A percentile compares a stretch with the other conserved stretches of the same genome.
phyloP scores from a whole-genome alignment of 1,140 invertebrate species.

The Phthorimaea operculella region DNA sequence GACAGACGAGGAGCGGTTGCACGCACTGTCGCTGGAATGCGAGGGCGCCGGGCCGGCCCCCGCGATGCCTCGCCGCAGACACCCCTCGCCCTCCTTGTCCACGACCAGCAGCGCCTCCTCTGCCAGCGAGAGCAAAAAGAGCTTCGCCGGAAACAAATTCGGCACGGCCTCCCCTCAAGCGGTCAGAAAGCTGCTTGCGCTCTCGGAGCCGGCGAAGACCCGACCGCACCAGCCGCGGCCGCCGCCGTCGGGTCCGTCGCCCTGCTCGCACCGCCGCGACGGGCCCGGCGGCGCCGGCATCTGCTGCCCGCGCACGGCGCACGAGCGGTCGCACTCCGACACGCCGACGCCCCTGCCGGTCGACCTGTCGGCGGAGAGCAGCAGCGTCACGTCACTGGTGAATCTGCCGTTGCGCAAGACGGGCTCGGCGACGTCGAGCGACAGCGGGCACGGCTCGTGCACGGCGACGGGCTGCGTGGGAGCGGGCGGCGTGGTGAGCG shows the following conservation, averaged over 20 bases:
- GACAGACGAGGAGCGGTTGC: slow-evolving; percentile 90
- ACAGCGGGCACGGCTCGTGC: slow-evolving; percentile 86
- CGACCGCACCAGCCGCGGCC: slow-evolving; percentile 85
- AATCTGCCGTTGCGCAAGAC: slow-evolving; percentile 90
- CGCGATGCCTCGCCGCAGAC: slow-evolving; percentile 73
- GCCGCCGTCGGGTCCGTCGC: slow-evolving; percentile 68
- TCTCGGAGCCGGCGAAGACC: slow-evolving; percentile 89
- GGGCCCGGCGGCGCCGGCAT: slow-evolving; percentile 66
- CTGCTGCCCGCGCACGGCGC: slow-evolving; percentile 69
- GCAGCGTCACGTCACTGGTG: slow-evolving; percentile 92
- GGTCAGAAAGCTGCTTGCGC: slow-evolving; percentile 89
- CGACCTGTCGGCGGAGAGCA: slow-evolving; percentile 93
- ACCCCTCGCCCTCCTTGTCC: slow-evolving; percentile 88
- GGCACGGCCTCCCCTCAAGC: slow-evolving; percentile 96
- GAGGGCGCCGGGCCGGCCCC: slow-evolving; percentile 76
- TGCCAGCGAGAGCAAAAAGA: slow-evolving; percentile 80
- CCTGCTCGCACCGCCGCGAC: slow-evolving; percentile 75
- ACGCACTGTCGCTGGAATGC: slow-evolving; percentile 89
- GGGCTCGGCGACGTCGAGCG: slow-evolving; percentile 85
- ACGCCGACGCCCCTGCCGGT: slow-evolving; percentile 87
- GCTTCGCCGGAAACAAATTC: slow-evolving; percentile 75
- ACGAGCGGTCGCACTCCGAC: slow-evolving; percentile 92
- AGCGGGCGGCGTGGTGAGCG: slow-evolving; percentile 68
- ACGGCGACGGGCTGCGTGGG: slow-evolving; percentile 54
- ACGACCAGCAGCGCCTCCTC: slow-evolving; percentile 91